These are phyloP conservation scores for Eumeta japonica DNA, from an alignment of 1,140 invertebrate genomes.

Conservation along the genomic window DNA sequence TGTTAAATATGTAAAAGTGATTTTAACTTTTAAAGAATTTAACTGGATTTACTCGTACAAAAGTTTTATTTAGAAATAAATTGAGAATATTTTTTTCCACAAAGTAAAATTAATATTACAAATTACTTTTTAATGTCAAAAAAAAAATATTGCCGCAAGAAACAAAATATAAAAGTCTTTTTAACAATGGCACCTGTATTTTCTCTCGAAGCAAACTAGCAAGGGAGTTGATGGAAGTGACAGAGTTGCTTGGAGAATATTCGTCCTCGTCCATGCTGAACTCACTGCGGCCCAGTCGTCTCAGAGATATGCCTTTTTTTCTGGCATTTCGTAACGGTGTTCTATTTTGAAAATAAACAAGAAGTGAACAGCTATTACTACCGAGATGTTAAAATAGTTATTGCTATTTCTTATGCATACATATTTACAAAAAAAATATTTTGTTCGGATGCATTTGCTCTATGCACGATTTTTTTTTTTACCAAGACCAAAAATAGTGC, in stretches of 20 bases:
- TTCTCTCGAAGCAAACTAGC: constrained; percentile 80
- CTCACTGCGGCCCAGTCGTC: constrained; percentile 31
- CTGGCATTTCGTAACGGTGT: constrained; percentile 45
- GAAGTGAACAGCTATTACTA: not conserved
- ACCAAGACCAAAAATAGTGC: no score
- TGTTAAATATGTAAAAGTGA: no score
- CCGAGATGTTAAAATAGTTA: constrained; percentile 1
- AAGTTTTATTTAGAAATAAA: not conserved
- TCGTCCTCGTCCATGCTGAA: constrained; percentile 56
- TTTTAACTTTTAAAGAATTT: no score
- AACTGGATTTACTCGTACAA: no score
- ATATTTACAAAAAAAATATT: no score
- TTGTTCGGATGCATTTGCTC: no score
- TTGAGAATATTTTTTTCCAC: not conserved
- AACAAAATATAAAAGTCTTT: not conserved
- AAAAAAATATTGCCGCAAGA: not conserved
- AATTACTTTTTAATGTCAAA: not conserved
- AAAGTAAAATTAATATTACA: not conserved
- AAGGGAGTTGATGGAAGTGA: constrained; percentile 79
- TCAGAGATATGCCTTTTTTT: constrained; percentile 47
- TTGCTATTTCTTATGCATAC: no score
- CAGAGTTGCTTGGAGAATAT: constrained; percentile 67
- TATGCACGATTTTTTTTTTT: no score
- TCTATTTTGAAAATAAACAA: constrained; percentile 18
- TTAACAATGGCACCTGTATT: constrained; percentile 68